Evolutionary conservation across 2,797 vertebrate genomes (phyloP).

Genomic region (Bradypus variegatus): DNA sequence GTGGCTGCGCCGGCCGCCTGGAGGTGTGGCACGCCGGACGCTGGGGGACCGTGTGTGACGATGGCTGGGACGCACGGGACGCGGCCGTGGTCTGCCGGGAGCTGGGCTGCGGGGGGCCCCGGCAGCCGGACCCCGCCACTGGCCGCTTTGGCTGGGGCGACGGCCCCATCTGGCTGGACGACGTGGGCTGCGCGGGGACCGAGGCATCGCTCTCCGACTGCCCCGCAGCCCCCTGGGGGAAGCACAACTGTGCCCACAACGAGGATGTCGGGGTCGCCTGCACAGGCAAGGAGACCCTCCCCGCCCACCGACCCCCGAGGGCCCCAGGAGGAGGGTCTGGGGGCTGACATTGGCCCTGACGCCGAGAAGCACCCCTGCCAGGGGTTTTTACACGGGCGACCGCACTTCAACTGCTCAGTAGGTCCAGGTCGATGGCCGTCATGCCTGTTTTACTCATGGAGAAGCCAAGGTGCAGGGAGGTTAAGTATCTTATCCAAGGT

Average conservation of each 20-base stretch:
- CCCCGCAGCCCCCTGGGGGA: conserved; percentile 58
- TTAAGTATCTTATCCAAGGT: neutral
- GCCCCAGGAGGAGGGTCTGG: neutral
- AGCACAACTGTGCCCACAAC: conserved; percentile 69
- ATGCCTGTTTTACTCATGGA: neutral
- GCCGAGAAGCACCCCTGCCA: neutral
- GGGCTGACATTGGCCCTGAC: too few relatives aligned
- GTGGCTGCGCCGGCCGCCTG: conserved; percentile 64
- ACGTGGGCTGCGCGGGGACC: conserved; percentile 56
- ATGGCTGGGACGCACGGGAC: conserved; percentile 66
- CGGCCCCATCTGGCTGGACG: conserved; percentile 70
- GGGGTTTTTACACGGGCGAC: neutral
- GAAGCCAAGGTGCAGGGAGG: neutral
- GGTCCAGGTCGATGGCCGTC: neutral
- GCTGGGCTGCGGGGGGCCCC: conserved; percentile 58
- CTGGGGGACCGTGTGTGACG: conserved; percentile 69
- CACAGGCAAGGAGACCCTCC: conserved; percentile 47
- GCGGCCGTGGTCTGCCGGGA: conserved; percentile 63
- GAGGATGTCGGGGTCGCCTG: conserved; percentile 68
- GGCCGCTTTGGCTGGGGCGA: conserved; percentile 64
- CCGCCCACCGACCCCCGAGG: neutral
- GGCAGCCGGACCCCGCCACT: conserved; percentile 13
- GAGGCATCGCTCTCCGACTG: conserved; percentile 57
- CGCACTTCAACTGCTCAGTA: neutral
- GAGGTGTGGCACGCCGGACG: conserved; percentile 63